Evolutionary conservation across 2,797 vertebrate genomes (phyloP).

Genomic region (Remorina albescens): DNA sequence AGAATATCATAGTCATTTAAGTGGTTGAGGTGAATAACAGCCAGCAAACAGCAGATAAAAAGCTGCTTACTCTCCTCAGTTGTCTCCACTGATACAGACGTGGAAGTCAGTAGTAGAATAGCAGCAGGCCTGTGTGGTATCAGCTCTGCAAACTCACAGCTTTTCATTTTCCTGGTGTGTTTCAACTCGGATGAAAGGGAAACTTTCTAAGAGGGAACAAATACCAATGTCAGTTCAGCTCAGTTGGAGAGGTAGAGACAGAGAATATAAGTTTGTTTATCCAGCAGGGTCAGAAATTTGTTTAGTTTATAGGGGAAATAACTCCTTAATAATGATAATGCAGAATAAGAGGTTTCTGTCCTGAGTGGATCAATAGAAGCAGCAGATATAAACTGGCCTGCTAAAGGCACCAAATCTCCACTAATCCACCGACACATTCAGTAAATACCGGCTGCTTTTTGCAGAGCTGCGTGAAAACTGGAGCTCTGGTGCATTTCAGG

Average conservation of each 20-base stretch:
- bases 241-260: neutral
- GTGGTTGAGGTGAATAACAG: too few relatives aligned
- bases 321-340: slow-evolving; percentile 1
- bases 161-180: slow-evolving; percentile 24
- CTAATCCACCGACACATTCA: neutral
- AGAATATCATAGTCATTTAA: too few relatives aligned
- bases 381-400: slow-evolving; percentile 14
- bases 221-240: slow-evolving; percentile 16
- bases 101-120: too few relatives aligned
- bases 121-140: neutral
- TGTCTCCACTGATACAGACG: neutral
- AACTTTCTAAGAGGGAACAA: slow-evolving; percentile 13
- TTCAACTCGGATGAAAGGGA: slow-evolving; percentile 19
- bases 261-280: slow-evolving; percentile 15
- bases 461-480: slow-evolving; percentile 59
- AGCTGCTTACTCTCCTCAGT: too few relatives aligned
- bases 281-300: neutral
- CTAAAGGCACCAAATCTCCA: slow-evolving; percentile 1
- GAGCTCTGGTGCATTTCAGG: slow-evolving; percentile 3
- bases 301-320: neutral
- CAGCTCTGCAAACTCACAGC: slow-evolving; percentile 11
- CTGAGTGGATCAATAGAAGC: slow-evolving; percentile 21
- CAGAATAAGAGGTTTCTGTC: slow-evolving; percentile 1
- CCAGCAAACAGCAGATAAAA: too few relatives aligned
- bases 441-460: slow-evolving; percentile 26